A percentile compares a stretch with the other conserved stretches of the same genome.
phyloP scores from a whole-genome alignment of 2,888 invertebrate genomes.

The Epinotia demarniana region DNA sequence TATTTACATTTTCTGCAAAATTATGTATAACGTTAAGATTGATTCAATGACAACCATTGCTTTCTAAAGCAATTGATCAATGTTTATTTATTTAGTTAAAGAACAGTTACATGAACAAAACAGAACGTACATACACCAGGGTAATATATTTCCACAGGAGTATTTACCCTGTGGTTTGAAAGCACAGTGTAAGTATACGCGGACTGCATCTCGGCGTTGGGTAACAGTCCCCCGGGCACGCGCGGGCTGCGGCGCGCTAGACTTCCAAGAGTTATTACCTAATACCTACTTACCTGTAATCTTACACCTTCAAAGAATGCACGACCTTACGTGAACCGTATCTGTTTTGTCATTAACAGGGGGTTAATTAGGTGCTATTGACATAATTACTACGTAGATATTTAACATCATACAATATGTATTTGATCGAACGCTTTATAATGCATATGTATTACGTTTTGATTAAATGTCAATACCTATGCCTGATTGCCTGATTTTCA shows the following conservation, averaged over 20 bases:
- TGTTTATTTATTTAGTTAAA: neutral
- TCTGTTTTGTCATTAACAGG: neutral
- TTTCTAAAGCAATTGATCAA: neutral
- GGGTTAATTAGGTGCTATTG: too few relatives aligned
- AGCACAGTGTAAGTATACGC: slow-evolving; percentile 20
- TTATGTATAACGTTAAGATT: neutral
- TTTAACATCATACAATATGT: too few relatives aligned
- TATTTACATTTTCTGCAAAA: neutral
- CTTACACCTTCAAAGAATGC: slow-evolving; percentile 2
- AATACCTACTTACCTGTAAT: slow-evolving; percentile 14
- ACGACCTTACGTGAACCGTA: neutral
- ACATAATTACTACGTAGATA: too few relatives aligned
- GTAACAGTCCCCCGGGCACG: slow-evolving; percentile 19
- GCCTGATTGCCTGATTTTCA: too few relatives aligned
- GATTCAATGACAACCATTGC: neutral
- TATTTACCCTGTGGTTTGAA: slow-evolving; percentile 19
- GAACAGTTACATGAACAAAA: neutral
- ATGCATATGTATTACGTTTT: neutral
- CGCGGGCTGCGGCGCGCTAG: slow-evolving; percentile 7
- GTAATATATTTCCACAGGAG: neutral
- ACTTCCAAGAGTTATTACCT: slow-evolving; percentile 29
- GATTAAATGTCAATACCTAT: too few relatives aligned
- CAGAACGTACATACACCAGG: neutral
- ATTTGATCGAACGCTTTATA: neutral
- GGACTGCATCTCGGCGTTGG: slow-evolving; percentile 24